Percentiles rank a stretch among this genome's conserved stretches.
These are phyloP conservation scores for Callospermophilus lateralis DNA, from an alignment of 2,113 vertebrate species.

Conservation along the genomic window DNA sequence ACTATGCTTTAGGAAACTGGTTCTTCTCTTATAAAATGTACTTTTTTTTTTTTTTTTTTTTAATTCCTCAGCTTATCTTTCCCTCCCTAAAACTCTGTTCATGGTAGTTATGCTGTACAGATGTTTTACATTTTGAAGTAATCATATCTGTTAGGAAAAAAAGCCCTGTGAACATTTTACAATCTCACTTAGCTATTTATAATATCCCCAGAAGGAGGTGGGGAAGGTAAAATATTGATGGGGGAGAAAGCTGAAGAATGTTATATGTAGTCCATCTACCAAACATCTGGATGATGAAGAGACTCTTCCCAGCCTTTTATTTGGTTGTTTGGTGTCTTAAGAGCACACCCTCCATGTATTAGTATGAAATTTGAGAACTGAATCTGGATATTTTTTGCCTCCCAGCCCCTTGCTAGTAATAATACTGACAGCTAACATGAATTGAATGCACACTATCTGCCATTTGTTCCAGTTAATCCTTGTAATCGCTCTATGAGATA, in stretches of 20 bases:
- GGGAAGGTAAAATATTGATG: background rate
- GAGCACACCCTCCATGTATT: background rate
- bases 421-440: background rate
- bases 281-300: background rate
- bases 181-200: constrained; percentile 30
- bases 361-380: constrained; percentile 16
- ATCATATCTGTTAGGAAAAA: background rate
- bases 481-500: background rate
- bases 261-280: background rate
- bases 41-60: background rate
- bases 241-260: background rate
- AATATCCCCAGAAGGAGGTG: constrained; percentile 33
- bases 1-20: constrained; percentile 24
- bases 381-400: background rate
- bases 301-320: background rate
- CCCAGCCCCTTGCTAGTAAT: background rate
- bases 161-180: background rate
- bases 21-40: constrained; percentile 36
- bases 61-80: background rate
- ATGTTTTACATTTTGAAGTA: constrained; percentile 62
- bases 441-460: background rate
- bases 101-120: background rate
- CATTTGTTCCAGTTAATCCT: background rate
- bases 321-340: background rate
- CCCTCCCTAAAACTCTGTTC: background rate